phyloP scores from a whole-genome alignment of 2,797 vertebrate species.

The Rhinophrynus dorsalis region DNA sequence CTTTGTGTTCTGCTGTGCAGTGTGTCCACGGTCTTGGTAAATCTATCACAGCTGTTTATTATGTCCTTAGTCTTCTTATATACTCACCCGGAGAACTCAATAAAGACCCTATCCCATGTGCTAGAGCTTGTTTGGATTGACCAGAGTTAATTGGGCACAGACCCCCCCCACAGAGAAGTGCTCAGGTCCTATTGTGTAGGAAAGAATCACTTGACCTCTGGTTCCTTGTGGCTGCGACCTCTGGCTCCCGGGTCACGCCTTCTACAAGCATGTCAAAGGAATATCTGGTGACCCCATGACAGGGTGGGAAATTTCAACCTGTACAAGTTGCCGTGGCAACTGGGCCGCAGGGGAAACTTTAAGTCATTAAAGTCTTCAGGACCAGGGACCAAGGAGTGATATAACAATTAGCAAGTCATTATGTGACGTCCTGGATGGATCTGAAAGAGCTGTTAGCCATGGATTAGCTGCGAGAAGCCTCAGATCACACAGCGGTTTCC shows the following conservation, averaged over 20 bases:
- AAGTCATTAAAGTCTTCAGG: constrained; percentile 31
- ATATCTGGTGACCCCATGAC: constrained; percentile 21
- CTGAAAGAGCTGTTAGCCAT: not conserved
- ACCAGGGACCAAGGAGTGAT: constrained; percentile 18
- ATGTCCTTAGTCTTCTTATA: not conserved
- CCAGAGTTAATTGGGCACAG: constrained; percentile 41
- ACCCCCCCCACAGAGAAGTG: not conserved
- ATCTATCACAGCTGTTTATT: not conserved
- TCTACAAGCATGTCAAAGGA: constrained; percentile 35
- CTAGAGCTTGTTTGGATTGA: not conserved
- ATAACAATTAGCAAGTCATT: constrained; percentile 40
- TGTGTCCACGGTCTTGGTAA: not conserved
- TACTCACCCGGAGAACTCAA: constrained; percentile 29
- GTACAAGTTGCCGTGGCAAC: constrained; percentile 9
- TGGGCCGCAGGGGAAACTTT: not conserved
- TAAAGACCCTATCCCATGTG: constrained; percentile 23
- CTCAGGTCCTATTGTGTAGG: constrained; percentile 18
- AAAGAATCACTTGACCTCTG: constrained; percentile 43
- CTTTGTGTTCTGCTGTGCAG: too few relatives aligned
- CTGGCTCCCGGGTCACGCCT: constrained; percentile 14
- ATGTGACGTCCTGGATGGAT: constrained; percentile 22
- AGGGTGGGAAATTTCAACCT: constrained; percentile 30
- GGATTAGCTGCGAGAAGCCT: constrained; percentile 33
- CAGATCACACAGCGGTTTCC: constrained; percentile 33
- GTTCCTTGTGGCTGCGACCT: constrained; percentile 12